Evolutionary conservation across 2,888 invertebrate species (phyloP), one percentile per base, ranked within the genome.

Genomic region (Operophtera brumata): DNA sequence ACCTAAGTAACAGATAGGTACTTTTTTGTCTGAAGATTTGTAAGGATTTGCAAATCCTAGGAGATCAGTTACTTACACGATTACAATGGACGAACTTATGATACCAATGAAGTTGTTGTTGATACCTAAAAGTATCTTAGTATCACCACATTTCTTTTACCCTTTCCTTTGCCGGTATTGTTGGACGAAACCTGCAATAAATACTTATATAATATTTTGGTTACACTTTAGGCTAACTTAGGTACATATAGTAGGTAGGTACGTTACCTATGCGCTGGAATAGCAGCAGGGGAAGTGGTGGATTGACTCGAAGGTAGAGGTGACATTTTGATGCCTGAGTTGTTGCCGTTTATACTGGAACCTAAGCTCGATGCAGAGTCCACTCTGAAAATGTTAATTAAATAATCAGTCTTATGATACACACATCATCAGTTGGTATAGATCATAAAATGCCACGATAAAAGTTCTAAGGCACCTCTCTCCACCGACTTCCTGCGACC

Each of bases 281-380:
- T 78, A 40, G 79, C 71, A 1, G 77, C 71, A 1, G 77, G 64
- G 32, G 77, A 66, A 26, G 73, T 66, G 32, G 70, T 65, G 8
- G 81, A 57, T 12, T 70, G 72, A 32, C 71, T 77, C 9, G 73
- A 71, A 10, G 84, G 88, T 12, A 90, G 72, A 2, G 90, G 90
- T 4, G 90, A 89, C 86, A 90, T 87, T 65, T 87, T 90, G 54
- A 89, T 85, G 72, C 89, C 77, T 77, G 92, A 74, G 89, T 89
- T 73, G 85, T 91, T 90, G 77, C 92, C 80, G 86, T 92, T 76
- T 85, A 91, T 88, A 72, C 92, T 93, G 43, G 93, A 93, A 14
- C 91, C 91, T 52, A 92, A 59, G 80, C 93, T 87, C 75, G 92
- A 91, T 65, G 92, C 72, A 71, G 94, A 85, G 83, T 85, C 73